These are phyloP conservation scores for Procavia capensis DNA, from an alignment of 2,113 vertebrate species.

Conservation along the genomic window DNA sequence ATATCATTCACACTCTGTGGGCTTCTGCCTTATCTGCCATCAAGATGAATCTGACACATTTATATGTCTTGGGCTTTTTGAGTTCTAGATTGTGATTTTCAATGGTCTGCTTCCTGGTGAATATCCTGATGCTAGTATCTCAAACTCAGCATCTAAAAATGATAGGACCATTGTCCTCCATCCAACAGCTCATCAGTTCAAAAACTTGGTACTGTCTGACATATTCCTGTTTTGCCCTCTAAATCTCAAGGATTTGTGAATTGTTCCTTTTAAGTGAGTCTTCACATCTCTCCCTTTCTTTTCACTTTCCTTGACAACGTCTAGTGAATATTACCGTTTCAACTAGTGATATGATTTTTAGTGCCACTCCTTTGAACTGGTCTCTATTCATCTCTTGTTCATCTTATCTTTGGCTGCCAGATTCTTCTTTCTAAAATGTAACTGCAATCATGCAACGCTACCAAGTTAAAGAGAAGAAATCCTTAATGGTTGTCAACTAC, in stretches of 20 bases:
- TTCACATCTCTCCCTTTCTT: not conserved
- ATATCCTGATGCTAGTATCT: not conserved
- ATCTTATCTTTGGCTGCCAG: not conserved
- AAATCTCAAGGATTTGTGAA: not conserved
- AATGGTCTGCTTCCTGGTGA: not conserved
- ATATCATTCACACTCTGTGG: not conserved
- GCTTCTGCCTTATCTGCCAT: not conserved
- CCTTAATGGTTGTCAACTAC: not conserved
- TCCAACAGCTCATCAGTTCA: no score
- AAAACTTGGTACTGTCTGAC: not conserved
- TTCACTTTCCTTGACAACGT: not conserved
- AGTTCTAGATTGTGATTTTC: not conserved
- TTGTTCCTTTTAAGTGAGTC: not conserved
- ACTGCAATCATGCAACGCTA: not conserved
- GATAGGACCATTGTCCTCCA: not conserved
- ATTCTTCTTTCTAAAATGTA: not conserved
- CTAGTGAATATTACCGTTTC: not conserved
- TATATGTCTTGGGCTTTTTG: not conserved
- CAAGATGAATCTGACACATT: not conserved
- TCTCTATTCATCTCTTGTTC: not conserved
- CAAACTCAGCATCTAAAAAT: not conserved
- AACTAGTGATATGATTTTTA: not conserved
- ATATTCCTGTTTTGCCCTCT: not conserved
- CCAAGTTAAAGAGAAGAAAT: not conserved
- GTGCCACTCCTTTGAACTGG: not conserved